These are phyloP conservation scores for Crenuchus spilurus DNA, from an alignment of 2,797 vertebrate species.

Conservation along the genomic window DNA sequence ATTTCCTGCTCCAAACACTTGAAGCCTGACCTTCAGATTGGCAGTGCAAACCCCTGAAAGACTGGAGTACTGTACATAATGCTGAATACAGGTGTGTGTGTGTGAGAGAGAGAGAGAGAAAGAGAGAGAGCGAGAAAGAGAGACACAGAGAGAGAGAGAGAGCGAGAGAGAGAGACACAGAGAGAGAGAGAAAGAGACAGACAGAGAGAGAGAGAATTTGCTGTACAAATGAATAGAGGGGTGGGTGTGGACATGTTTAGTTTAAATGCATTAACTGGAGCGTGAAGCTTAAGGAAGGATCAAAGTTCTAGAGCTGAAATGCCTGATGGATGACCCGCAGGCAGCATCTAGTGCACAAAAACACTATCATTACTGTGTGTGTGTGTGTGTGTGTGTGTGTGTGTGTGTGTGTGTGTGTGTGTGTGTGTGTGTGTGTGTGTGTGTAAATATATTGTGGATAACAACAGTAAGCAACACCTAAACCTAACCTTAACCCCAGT, in stretches of 20 bases:
- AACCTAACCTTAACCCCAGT: too few species aligned
- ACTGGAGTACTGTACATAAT: neutral
- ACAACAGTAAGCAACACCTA: neutral
- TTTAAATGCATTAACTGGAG: conserved; percentile 1
- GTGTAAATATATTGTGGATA: neutral
- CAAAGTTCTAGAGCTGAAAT: conserved; percentile 5
- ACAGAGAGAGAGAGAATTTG: neutral
- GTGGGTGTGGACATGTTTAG: neutral
- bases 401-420: neutral
- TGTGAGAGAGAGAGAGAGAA: neutral
- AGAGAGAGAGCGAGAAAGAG: too few species aligned
- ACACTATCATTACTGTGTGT: neutral
- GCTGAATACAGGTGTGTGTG: neutral
- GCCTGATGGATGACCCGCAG: neutral
- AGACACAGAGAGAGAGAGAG: neutral
- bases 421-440: neutral
- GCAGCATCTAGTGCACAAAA: neutral
- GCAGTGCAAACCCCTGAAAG: too few species aligned
- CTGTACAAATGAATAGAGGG: too few species aligned
- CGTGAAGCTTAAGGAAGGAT: neutral
- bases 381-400: neutral
- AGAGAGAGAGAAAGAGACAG: neutral
- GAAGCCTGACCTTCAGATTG: too few species aligned
- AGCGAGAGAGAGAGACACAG: neutral
- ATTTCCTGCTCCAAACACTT: too few species aligned